Evolutionary conservation across 2,113 vertebrate species (phyloP).

Genomic region (Struthidea cinerea): DNA sequence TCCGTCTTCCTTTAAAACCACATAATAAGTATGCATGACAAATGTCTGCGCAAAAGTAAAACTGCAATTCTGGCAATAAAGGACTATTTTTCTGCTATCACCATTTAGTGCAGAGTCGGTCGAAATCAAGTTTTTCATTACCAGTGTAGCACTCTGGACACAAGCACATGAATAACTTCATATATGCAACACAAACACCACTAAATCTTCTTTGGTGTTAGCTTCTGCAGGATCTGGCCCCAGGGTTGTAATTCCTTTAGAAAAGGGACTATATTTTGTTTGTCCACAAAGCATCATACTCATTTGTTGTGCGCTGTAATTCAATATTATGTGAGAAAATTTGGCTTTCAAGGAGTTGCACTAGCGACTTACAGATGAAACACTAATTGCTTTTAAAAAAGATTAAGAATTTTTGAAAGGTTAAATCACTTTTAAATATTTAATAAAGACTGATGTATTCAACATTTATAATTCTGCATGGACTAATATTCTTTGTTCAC

Average conservation of each 20-base stretch:
- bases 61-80: constrained; percentile 30
- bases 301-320: not conserved
- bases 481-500: constrained; percentile 41
- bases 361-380: not conserved
- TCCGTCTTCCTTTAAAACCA: constrained; percentile 42
- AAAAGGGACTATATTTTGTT: not conserved
- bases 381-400: not conserved
- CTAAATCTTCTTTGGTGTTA: not conserved
- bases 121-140: constrained; percentile 12
- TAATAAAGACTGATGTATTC: not conserved
- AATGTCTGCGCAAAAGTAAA: constrained; percentile 35
- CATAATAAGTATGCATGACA: constrained; percentile 5
- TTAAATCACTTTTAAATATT: constrained; percentile 4
- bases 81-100: constrained; percentile 10
- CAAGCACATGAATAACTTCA: not conserved
- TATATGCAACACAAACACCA: not conserved
- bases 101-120: not conserved
- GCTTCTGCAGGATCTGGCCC: not conserved
- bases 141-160: not conserved
- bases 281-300: not conserved
- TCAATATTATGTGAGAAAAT: not conserved
- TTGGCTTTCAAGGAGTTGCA: not conserved
- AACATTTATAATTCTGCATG: not conserved
- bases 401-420: not conserved
- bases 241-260: not conserved